Percentiles rank a stretch among this genome's conserved stretches.
These are phyloP conservation scores for Neoarius graeffei DNA, from an alignment of 2,113 vertebrate species.

Conservation along the genomic window DNA sequence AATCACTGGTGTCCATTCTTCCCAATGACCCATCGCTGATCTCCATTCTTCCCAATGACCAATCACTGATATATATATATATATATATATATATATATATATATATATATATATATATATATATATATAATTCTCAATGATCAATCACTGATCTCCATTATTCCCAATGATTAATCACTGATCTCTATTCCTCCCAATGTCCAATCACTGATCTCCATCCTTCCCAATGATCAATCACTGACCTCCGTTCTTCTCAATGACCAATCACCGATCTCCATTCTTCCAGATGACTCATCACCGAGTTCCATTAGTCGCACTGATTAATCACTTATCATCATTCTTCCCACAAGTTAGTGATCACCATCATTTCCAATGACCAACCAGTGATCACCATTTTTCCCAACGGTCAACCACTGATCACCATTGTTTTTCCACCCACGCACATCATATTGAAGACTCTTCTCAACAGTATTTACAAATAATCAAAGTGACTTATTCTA, in stretches of 20 bases:
- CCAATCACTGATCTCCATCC: too few relatives aligned
- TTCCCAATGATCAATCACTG: background rate
- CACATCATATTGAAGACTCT: background rate
- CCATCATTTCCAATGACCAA: background rate
- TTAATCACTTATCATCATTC: background rate
- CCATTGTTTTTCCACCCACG: background rate
- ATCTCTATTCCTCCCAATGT: too few relatives aligned
- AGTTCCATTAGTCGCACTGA: background rate
- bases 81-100: too few relatives aligned
- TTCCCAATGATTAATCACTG: too few relatives aligned
- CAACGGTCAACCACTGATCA: background rate
- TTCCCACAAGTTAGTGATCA: background rate
- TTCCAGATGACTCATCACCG: background rate
- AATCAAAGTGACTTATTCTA: background rate
- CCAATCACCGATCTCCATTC: background rate
- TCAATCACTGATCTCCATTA: too few relatives aligned
- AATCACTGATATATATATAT: too few relatives aligned
- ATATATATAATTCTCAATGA: too few relatives aligned
- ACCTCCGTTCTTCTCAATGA: background rate
- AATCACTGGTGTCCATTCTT: too few relatives aligned
- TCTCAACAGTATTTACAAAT: background rate
- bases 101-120: too few relatives aligned
- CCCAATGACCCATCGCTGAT: too few relatives aligned
- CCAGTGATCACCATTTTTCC: background rate
- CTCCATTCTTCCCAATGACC: background rate